A percentile compares a stretch with the other conserved stretches of the same genome.
Conservation (phyloP, 1,140 invertebrate genomes). For the Propsilocerus akamusi region DNA sequence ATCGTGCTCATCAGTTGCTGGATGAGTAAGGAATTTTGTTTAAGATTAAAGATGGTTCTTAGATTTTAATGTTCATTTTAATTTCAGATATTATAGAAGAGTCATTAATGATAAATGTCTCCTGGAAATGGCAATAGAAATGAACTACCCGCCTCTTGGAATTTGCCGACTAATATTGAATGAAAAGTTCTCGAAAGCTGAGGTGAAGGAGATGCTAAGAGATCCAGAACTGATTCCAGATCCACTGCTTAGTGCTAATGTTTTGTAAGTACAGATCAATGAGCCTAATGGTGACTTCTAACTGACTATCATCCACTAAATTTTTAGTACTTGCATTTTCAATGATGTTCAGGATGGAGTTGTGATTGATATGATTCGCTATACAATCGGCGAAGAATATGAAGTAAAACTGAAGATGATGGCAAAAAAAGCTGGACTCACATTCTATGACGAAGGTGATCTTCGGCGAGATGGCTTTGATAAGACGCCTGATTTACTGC, state of each 20-base stretch:
- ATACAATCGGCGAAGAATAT: slow-evolving; percentile 56
- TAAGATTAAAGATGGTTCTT: slow-evolving; percentile 10
- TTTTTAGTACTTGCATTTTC: slow-evolving; percentile 29
- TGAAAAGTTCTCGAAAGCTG: slow-evolving; percentile 26
- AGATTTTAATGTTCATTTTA: slow-evolving; percentile 14
- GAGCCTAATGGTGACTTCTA: slow-evolving; percentile 25
- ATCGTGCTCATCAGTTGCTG: slow-evolving; percentile 9
- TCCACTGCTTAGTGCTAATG: slow-evolving; percentile 41
- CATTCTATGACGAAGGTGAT: slow-evolving; percentile 65
- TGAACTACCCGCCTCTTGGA: slow-evolving; percentile 37
- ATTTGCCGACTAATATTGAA: slow-evolving; percentile 45
- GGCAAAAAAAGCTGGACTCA: slow-evolving; percentile 35
- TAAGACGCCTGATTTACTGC: slow-evolving; percentile 87
- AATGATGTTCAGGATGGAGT: slow-evolving; percentile 54
- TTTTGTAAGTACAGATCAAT: slow-evolving; percentile 31
- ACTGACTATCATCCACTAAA: slow-evolving; percentile 26
- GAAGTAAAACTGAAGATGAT: slow-evolving; percentile 44
- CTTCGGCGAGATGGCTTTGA: slow-evolving; percentile 70
- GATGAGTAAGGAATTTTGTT: not conserved
- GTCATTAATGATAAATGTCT: slow-evolving; percentile 26
- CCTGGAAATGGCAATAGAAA: slow-evolving; percentile 31
- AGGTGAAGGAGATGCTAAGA: slow-evolving; percentile 36
- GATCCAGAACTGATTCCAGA: slow-evolving; percentile 47
- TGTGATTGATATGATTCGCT: slow-evolving; percentile 45
- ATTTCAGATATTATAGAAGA: slow-evolving; percentile 14